Evolutionary conservation across 2,888 invertebrate species (phyloP), one percentile per base, ranked within the genome.

Genomic region (Cantharis rustica): DNA sequence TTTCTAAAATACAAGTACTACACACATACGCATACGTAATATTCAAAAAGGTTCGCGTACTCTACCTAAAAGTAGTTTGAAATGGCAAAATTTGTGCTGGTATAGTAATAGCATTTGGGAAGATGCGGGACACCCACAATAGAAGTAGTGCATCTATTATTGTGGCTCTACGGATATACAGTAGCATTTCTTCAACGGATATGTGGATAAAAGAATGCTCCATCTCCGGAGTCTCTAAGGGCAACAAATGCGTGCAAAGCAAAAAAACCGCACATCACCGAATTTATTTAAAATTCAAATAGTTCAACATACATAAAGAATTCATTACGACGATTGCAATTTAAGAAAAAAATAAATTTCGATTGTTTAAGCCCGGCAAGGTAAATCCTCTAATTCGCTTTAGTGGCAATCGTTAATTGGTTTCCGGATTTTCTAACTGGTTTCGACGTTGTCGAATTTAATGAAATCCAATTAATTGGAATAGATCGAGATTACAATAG

Each of bases 381-480:
- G 81, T 80, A 81, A 81, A 81, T 80, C 83, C 82, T 78, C 77
- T 80, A 82, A 79, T 80, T 79, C 78, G 76, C 78, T 73, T 78
- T 78, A 73, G 79, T 75, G 78, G 80, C 76, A 76, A 79, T 81
- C 80, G 78, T 81, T 82, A 82, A 82, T 82, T 82, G 82, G 81
- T 82, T 82, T 82, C 80, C 79, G 78, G 80, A 80, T 80, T 80
- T 81, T 78, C 81, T 77, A 71, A 72, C 74, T 71, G 73, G 68
- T 73, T 62, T 70, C 75, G 74, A 71, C 76, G 80, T 79, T 72
- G 78, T 79, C 80, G 80, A 79, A 80, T 83, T 83, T 84, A 84
- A 84, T 83, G 83, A 84, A 84, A 83, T 80, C 81, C 81, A 79
- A 82, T 84, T 84, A 84, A 84, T 84, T 83, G 84, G 83, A 84